Evolutionary conservation across 2,797 vertebrate genomes (phyloP), one percentile per base, ranked within the genome.

Genomic region (Cirrhinus molitorella): DNA sequence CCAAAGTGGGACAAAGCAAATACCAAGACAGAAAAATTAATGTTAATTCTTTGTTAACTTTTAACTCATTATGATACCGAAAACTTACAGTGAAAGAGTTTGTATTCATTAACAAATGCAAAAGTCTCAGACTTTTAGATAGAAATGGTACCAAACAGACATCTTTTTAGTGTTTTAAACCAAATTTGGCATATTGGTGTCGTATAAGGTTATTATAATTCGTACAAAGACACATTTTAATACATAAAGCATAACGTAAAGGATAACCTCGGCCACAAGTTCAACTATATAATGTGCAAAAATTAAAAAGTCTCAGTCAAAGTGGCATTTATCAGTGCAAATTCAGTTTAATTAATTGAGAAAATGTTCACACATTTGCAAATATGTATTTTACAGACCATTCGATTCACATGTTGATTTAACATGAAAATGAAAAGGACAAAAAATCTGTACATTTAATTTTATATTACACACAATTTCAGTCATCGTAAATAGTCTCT

Each of bases 401-500:
- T 83, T 85, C 47, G 81, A 80, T 76, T 85, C 19, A 82, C 79
- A 85, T 84, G 73, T 79, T 81, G 72, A 53, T 59, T 75, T 71
- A 88, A 86, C 34, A 51, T 59, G 65, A 85, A 53, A 65, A 43
- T 78, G 65, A 80, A 89, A 74, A 88, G 40, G 63, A 84, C 75
- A 71, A 86, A 63, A n/a, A 80, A 81, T 85, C 70, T 80, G 71
- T 82, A 86, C 83, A 90, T 59, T 85, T 65, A 84, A 86, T 82
- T 83, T 63, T 8, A 21, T 88, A 88, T 90, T 89, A 92, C 88
- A 92, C 85, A 89, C 71, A 49, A 43, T 66, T 75, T 34, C 55
- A 65, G 45, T 43, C 4, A 0, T 83, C 91, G 94, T 92, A 94
- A 94, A 90, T 92, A 94, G 83, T 94, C 92, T 85, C 92, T 92